These are phyloP conservation scores for Rhimphoctona megacephalus DNA, from an alignment of 2,888 invertebrate species.

Conservation along the genomic window DNA sequence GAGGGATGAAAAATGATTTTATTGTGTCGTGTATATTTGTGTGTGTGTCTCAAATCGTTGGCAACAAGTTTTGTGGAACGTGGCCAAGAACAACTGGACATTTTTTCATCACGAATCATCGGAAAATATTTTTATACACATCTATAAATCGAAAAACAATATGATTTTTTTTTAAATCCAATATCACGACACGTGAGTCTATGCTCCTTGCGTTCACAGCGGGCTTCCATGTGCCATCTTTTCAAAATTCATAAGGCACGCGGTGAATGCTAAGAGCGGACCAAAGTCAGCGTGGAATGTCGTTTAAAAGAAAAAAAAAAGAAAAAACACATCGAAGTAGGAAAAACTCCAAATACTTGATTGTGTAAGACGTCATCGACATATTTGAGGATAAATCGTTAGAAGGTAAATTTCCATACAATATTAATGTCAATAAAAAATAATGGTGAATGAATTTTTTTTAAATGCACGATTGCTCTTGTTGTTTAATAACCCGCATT, in stretches of 20 bases:
- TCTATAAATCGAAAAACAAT: background rate
- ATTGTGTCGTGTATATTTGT: background rate
- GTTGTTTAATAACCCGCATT: background rate
- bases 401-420: background rate
- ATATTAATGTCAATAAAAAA: background rate
- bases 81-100: background rate
- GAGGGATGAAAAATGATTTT: background rate
- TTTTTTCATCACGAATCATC: background rate
- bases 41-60: background rate
- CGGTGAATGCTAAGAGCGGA: constrained; percentile 99
- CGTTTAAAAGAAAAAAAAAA: constrained; percentile 11
- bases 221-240: constrained; percentile 94
- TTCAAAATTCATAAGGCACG: constrained; percentile 97
- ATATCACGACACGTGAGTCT: constrained; percentile 79
- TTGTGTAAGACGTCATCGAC: background rate
- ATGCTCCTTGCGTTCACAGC: constrained; percentile 97
- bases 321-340: background rate
- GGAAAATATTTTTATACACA: background rate
- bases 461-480: background rate
- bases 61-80: constrained; percentile 11
- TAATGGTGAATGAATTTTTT: background rate
- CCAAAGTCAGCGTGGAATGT: constrained; percentile 85
- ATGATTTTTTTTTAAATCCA: background rate
- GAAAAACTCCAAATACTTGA: background rate
- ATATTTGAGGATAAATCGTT: background rate